phyloP scores from a whole-genome alignment of 2,113 vertebrate genomes.

The Falcunculus frontatus region DNA sequence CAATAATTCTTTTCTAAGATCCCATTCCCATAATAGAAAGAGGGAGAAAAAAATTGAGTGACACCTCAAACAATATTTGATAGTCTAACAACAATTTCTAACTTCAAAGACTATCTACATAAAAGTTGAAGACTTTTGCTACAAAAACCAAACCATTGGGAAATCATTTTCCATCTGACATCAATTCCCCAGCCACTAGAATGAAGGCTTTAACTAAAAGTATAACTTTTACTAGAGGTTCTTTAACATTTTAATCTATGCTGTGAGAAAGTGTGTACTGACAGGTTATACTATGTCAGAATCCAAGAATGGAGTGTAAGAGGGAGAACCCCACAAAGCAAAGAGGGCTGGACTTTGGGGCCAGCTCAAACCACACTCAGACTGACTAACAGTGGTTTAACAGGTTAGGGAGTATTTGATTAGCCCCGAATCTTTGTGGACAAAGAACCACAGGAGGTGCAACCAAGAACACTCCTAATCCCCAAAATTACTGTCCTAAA shows the following conservation, averaged over 20 bases:
- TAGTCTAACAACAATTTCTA: constrained; percentile 82
- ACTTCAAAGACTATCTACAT: constrained; percentile 82
- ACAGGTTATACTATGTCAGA: constrained; percentile 43
- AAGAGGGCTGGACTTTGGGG: not conserved
- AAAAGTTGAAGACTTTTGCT: constrained; percentile 84
- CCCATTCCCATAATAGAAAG: constrained; percentile 68
- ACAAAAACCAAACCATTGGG: constrained; percentile 77
- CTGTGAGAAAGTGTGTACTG: constrained; percentile 31
- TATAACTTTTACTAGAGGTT: constrained; percentile 66
- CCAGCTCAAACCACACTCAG: not conserved
- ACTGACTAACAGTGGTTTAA: not conserved
- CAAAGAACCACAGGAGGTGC: not conserved
- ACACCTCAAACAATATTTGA: constrained; percentile 83
- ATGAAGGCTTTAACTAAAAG: constrained; percentile 69
- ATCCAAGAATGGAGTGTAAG: constrained; percentile 23
- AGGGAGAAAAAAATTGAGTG: constrained; percentile 71
- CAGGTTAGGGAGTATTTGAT: not conserved
- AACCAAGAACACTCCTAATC: not conserved
- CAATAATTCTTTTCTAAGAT: constrained; percentile 65
- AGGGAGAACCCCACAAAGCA: not conserved
- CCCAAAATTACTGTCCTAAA: not conserved
- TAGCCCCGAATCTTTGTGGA: not conserved
- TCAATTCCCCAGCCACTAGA: constrained; percentile 74
- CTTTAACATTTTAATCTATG: constrained; percentile 78
- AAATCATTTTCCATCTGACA: constrained; percentile 81